These are phyloP conservation scores for Drosophila suboccidentalis DNA, from an alignment of 2,888 invertebrate species.

Conservation along the genomic window DNA sequence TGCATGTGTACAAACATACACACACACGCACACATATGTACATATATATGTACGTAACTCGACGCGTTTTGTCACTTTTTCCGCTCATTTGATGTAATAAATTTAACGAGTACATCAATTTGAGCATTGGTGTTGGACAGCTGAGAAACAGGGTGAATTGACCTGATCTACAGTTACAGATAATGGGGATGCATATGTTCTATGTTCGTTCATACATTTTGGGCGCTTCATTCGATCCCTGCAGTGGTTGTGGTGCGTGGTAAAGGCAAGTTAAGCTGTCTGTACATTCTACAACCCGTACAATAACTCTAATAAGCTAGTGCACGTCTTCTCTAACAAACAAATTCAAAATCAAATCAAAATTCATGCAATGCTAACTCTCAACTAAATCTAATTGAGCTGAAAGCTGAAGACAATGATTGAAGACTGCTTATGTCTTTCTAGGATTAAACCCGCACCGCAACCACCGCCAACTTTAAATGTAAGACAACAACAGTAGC, in stretches of 20 bases:
- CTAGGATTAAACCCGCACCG: slow-evolving; percentile 59
- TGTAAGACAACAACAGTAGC: slow-evolving; percentile 16
- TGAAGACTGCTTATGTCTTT: slow-evolving; percentile 78
- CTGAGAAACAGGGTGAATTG: slow-evolving; percentile 1
- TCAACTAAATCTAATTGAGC: slow-evolving; percentile 39
- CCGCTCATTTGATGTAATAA: background rate
- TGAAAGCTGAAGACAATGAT: slow-evolving; percentile 54
- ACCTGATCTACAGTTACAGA: background rate
- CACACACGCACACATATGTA: background rate
- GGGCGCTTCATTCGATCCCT: slow-evolving; percentile 28
- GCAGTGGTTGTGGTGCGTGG: slow-evolving; percentile 76
- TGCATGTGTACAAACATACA: background rate
- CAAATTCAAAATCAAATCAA: slow-evolving; percentile 26
- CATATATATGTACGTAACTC: slow-evolving; percentile 1
- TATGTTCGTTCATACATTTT: slow-evolving; percentile 11
- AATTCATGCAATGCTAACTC: slow-evolving; percentile 51
- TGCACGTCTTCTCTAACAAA: slow-evolving; percentile 76
- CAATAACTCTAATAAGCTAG: slow-evolving; percentile 48
- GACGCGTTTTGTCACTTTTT: background rate
- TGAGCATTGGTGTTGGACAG: slow-evolving; percentile 17
- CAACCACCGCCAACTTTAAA: slow-evolving; percentile 48
- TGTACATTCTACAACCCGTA: slow-evolving; percentile 40
- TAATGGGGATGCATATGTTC: background rate
- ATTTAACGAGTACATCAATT: background rate
- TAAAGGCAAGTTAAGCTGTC: slow-evolving; percentile 32